Evolutionary conservation across 2,797 vertebrate genomes (phyloP), one percentile per base, ranked within the genome.

Genomic region (Typhlichthys subterraneus): DNA sequence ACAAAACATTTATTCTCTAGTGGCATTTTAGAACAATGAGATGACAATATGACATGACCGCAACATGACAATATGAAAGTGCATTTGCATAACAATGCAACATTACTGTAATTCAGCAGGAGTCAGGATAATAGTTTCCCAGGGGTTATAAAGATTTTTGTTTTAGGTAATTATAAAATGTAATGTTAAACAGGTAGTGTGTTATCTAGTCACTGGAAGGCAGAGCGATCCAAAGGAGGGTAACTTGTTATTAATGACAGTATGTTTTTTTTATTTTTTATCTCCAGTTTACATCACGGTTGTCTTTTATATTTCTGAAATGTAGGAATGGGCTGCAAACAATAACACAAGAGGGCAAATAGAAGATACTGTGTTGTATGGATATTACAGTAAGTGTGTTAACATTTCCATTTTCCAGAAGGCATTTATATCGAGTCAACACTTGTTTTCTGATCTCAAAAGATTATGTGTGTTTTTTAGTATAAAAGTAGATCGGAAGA

Each of bases 371-470:
- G 95, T 99, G 45, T 84, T 98, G 51, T 96, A 97, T 79, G 97
- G 95, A 65, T 99, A 99, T 86, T 99, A 99, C 87, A 95, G 98
- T 99, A 92, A 96, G 98, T 96, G 81, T 59, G 45, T 76, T 12
- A 52, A 53, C 13, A 19, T 5, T 10, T 29, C 23, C 45, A 1
- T 59, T 33, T 63, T 2, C 13, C 0, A 68, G 33, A 4, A 1
- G 19, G 12, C 13, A 38, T 42, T 42, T 42, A 7, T 5, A 42
- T 42, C 38, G 9, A 42, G 38, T 42, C 7, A 42, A 42, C 38
- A 42, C 5, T 38, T 6, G 9, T 42, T 42, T 42, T 42, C 38
- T 42, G 9, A 42, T 42, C 38, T 42, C 38, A 42, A 42, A 42
- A 42, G 8, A 42, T 29, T 29, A 17, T 17, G 15, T 17, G 23